Conservation (phyloP, 2,113 vertebrate genomes). For the Leptocoma aspasia region DNA sequence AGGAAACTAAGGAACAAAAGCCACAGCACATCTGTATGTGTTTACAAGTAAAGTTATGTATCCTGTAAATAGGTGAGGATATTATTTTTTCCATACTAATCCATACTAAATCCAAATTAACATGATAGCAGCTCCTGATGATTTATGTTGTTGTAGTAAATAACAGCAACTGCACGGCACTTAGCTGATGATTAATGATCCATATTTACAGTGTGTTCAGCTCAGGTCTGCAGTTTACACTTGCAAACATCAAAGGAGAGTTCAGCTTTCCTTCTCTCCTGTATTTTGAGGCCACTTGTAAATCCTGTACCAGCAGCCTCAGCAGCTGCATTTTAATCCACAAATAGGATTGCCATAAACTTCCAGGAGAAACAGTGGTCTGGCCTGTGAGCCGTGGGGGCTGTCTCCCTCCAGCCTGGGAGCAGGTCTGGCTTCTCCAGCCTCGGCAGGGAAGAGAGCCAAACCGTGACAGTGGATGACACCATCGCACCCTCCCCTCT, state of each 20-base stretch:
- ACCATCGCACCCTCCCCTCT: fast-evolving
- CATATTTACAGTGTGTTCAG: constrained; percentile 27
- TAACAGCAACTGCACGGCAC: not conserved
- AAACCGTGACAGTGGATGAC: fast-evolving
- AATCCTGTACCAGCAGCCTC: not conserved
- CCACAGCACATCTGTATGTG: not conserved
- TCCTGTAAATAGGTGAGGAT: not conserved
- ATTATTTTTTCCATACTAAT: not conserved
- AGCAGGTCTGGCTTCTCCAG: not conserved
- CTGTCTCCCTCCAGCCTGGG: not conserved
- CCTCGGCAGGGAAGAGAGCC: not conserved
- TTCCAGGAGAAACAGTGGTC: not conserved
- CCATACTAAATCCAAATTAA: constrained; percentile 49
- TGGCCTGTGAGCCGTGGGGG: fast-evolving
- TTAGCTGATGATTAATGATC: constrained; percentile 51
- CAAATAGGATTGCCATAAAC: not conserved
- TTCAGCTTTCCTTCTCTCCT: not conserved
- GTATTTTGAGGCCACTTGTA: not conserved
- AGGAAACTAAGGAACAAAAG: not conserved
- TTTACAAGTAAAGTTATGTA: not conserved
- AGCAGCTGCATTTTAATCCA: not conserved
- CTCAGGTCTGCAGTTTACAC: constrained; percentile 31
- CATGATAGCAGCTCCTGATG: not conserved
- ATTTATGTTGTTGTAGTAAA: constrained; percentile 59
- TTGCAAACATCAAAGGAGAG: constrained; percentile 32